Base-by-base conservation (phyloP, 2,113 vertebrate species). In the Microcebus jonahi region DNA sequence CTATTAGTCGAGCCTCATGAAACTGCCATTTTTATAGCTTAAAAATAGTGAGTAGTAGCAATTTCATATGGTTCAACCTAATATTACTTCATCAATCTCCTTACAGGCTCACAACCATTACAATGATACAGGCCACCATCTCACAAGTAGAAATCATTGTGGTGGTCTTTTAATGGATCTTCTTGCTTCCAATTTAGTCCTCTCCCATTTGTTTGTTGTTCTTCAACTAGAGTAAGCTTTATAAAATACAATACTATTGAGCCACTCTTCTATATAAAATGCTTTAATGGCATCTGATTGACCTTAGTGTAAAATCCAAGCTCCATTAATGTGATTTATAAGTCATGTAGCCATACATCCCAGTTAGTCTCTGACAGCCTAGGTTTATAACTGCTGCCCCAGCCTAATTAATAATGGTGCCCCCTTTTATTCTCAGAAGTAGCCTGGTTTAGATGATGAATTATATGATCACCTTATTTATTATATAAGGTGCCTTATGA, bases 351-450 rank as follows among this genome's bases (percentile, higher is more conserved):
- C 27, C 27, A 34, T 45, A 42, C 8, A 8, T 90, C 36, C 91
- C 55, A 55, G 75, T 59, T 90, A 68, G 68, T 71, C 53, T 73
- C 71, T 86, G 87, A 87, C 42, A 96, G 67, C 61, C 42, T 42
- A 50, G 67, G 61, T 57, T 76, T 85, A 86, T 2, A 70, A 29
- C 27, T 84, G 9, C 68, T 91, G 83, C 76, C 83, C 83, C 23
- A 53, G 45, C 18, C 36, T 80, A 83, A 96, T 96, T 93, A 67
- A 73, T 81, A 79, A 75, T 53, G 27, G 42, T 71, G 4, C 6
- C 31, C n/a, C 79, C 31, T 67, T 93, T 94, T 88, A 89, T 85
- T 82, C 68, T 95, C 77, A 89, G 11, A 77, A 34, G 82, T 88
- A 48, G 39, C 34, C 88, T 79, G 50, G 18, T 45, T 80, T 21